Base-by-base conservation (phyloP, 2,888 invertebrate genomes). In the Meiosimyza platycephala region DNA sequence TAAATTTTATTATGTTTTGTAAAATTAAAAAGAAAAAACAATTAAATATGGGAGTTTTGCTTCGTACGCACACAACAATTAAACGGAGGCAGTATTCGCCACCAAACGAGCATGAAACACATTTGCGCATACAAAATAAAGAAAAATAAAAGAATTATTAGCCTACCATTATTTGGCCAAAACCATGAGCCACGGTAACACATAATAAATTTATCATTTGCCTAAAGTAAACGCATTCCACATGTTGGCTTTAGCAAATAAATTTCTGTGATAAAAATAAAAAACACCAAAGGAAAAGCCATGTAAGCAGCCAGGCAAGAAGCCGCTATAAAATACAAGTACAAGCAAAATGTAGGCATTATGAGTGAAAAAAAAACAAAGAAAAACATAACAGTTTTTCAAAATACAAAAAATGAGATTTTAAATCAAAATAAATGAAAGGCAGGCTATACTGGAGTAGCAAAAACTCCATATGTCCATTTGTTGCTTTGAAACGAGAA, bases 151-250 rank as follows among this genome's bases (percentile, higher is more conserved):
- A 18, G 65, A 65, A 65, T 65, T 65, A 65, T 65, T 65, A 65
- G 65, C 33, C 65, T 47, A n/a, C 62, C 62, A 47, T 62, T 62
- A 62, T 62, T 15, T 40, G 62, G 48, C 40, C 63, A 47, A 18
- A 54, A 40, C n/a, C 50, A 55, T 55, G 66, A 55, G 55, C 55
- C 66, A 73, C 63, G 72, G 64, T 68, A 69, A 73, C 69, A 65
- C 71, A 67, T 74, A 63, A 74, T 71, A 74, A 71, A 74, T 74
- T 71, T 74, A 74, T 74, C 64, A 74, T 63, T 22, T 66, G 59
- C 59, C 67, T 60, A 67, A 54, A 72, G 63, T 67, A 67, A 62
- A 66, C 72, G 67, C 72, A 67, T 67, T 67, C 72, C 60, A 33
- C 62, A 15, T 18, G 22, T 28, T 70, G 55, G 12, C 54, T 18